A percentile compares a stretch with the other conserved stretches of the same genome.
These are phyloP conservation scores for Timema podura DNA, from an alignment of 2,888 invertebrate genomes.

Conservation along the genomic window DNA sequence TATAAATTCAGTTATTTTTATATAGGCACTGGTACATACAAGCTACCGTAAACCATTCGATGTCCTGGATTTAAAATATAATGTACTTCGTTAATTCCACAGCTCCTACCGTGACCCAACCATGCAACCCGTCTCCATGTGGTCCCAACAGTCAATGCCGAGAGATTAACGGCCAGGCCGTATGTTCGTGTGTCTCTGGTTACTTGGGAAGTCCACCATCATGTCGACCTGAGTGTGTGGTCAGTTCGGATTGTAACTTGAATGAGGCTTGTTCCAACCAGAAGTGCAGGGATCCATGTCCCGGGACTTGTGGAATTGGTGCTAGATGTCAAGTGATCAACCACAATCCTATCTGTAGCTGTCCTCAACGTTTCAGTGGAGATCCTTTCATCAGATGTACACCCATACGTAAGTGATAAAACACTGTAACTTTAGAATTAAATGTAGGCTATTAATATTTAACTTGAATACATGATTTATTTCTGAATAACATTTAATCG, in stretches of 20 bases:
- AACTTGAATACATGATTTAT: no score
- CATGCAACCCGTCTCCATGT: slow-evolving; percentile 49
- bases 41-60: no score
- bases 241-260: slow-evolving; percentile 45
- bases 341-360: slow-evolving; percentile 63
- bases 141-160: slow-evolving; percentile 50
- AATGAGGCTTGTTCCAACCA: slow-evolving; percentile 64
- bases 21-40: neutral
- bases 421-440: no score
- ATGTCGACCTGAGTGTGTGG: slow-evolving; percentile 48
- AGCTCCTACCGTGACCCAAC: slow-evolving; percentile 36
- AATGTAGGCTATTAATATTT: no score
- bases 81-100: slow-evolving; percentile 9
- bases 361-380: slow-evolving; percentile 56
- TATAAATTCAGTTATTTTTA: slow-evolving; percentile 3
- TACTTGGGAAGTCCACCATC: slow-evolving; percentile 47
- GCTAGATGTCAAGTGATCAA: slow-evolving; percentile 59
- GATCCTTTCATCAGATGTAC: slow-evolving; percentile 51
- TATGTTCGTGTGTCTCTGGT: slow-evolving; percentile 46
- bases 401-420: slow-evolving; percentile 39
- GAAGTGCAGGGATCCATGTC: slow-evolving; percentile 57
- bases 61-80: slow-evolving; percentile 12
- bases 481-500: no score
- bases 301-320: slow-evolving; percentile 56
- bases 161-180: slow-evolving; percentile 45